Base-by-base conservation (phyloP, 1,140 invertebrate genomes). In the Eumaeus atala region DNA sequence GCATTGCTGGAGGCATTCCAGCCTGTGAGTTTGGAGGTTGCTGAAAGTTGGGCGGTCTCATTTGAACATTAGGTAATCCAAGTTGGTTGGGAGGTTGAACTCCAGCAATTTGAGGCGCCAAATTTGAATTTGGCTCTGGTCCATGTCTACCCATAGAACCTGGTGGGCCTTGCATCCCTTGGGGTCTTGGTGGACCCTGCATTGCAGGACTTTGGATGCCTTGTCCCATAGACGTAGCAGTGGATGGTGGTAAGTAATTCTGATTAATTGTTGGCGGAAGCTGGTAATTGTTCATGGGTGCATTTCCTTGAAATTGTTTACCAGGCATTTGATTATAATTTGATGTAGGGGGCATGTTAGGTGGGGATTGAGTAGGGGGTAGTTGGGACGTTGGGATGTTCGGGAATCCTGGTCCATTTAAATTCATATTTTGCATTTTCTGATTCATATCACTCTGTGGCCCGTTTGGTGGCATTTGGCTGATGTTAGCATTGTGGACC, bases 391-490 rank as follows among this genome's bases (percentile, higher is more conserved):
- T 48, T 17, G 78, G 74, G 28, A 83, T 77, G 48, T 64, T 67
- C 10, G 62, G 49, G 21, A 62, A 62, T 5, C 70, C 71, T 69
- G 76, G 65, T 12, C 84, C 75, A 71, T 84, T 86, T 51, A 84
- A 16, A 53, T 75, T 85, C 64, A 88, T 74, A 17, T 62, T 77
- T 47, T 87, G 83, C 80, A 88, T 87, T 54, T 87, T 88, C 28
- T 87, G 77, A 5, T 76, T 64, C 73, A 86, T 76, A 14, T 87
- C 70, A 51, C 68, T 65, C 51, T 64, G 75, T 49, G 70, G 70
- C 12, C 77, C 74, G 51, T 75, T 76, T 42, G 70, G 62, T 55
- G 71, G 70, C 61, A 80, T 70, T 53, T 83, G 78, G 40, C 56
- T 74, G 42, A 74, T 66, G 49, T 85, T 85, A 6, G 79, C 71